These are phyloP conservation scores for Poecilia wingei DNA, from an alignment of 2,797 vertebrate genomes.

Conservation along the genomic window DNA sequence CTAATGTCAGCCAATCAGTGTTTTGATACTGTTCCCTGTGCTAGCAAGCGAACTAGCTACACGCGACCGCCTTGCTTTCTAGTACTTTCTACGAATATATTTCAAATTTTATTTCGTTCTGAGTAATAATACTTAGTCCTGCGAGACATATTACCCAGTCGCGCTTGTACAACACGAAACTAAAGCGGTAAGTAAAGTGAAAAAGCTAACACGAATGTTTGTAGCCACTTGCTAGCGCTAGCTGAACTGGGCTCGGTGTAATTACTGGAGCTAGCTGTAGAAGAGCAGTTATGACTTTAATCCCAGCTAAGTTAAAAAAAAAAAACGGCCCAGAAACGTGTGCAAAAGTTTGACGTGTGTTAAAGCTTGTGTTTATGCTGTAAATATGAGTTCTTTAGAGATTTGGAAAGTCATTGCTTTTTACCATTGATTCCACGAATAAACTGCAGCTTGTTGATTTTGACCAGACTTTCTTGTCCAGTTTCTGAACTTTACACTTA, in stretches of 20 bases:
- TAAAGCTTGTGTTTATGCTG: not conserved
- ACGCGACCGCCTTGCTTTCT: slow-evolving; percentile 22
- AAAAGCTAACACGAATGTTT: not conserved
- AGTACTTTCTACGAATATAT: not conserved
- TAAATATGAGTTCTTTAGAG: not conserved
- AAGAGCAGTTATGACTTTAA: not conserved
- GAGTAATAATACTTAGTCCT: rapidly evolving
- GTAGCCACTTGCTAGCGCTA: slow-evolving; percentile 19
- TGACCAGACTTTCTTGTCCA: not conserved
- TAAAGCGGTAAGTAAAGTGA: slow-evolving; percentile 58
- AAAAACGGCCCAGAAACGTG: not conserved
- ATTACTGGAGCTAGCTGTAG: slow-evolving; percentile 19
- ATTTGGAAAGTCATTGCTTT: not conserved
- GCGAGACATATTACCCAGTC: not conserved
- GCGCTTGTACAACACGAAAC: not conserved
- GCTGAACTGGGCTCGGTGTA: slow-evolving; percentile 26
- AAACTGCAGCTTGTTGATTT: not conserved
- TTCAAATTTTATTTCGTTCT: not conserved
- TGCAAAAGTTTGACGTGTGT: not conserved
- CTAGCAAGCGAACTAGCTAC: slow-evolving; percentile 16
- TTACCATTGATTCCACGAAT: not conserved
- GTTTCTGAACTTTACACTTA: not conserved
- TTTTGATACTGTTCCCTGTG: not conserved
- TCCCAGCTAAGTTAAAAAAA: not conserved
- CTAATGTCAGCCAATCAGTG: slow-evolving; percentile 74